Evolutionary conservation across 1,140 invertebrate species (phyloP).

Genomic region (Daktulosphaira vitifoliae): DNA sequence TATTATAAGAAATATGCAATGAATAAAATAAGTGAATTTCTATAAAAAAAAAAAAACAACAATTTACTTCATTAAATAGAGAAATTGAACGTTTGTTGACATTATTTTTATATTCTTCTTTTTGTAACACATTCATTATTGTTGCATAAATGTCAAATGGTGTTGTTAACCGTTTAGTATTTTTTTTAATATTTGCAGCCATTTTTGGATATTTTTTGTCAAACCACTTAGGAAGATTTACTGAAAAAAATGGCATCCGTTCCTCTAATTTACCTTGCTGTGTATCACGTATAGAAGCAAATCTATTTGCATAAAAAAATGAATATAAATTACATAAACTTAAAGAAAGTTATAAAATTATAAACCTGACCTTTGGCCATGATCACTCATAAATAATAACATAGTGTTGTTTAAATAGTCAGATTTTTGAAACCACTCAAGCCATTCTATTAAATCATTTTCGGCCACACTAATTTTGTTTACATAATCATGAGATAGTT

Average conservation of each 20-base stretch:
- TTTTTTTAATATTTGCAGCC: slow-evolving; percentile 57
- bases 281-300: slow-evolving; percentile 70
- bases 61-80: slow-evolving; percentile 57
- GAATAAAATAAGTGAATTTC: too few species aligned
- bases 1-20: too few species aligned
- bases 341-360: not conserved
- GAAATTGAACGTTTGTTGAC: slow-evolving; percentile 55
- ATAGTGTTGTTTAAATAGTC: slow-evolving; percentile 66
- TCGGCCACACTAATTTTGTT: slow-evolving; percentile 69
- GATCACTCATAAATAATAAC: slow-evolving; percentile 78
- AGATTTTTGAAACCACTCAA: slow-evolving; percentile 51
- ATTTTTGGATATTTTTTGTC: slow-evolving; percentile 48
- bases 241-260: slow-evolving; percentile 72
- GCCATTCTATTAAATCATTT: slow-evolving; percentile 58
- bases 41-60: too few species aligned
- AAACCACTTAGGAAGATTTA: slow-evolving; percentile 64
- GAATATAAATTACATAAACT: too few species aligned
- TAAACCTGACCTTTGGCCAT: slow-evolving; percentile 62
- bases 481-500: slow-evolving; percentile 80
- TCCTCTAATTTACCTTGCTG: slow-evolving; percentile 85
- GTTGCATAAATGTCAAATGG: slow-evolving; percentile 76
- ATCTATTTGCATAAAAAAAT: slow-evolving; percentile 47
- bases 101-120: slow-evolving; percentile 47
- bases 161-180: slow-evolving; percentile 60
- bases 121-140: slow-evolving; percentile 54